Evolutionary conservation across 1,140 invertebrate species (phyloP), one percentile per base, ranked within the genome.

Genomic region (Leptinotarsa lineolata): DNA sequence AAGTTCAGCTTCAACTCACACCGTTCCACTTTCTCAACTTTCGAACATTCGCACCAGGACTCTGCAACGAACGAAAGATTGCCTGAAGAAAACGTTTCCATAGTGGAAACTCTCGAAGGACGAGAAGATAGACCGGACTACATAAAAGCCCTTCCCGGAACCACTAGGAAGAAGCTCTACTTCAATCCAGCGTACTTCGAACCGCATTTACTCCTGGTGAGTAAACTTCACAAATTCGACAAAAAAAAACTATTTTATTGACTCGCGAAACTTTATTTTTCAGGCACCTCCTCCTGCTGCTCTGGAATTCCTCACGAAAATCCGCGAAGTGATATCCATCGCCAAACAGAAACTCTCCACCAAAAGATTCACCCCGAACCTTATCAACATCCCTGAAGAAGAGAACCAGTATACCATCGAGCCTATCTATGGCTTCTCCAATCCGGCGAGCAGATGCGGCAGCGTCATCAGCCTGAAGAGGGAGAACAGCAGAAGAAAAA

Each of bases 181-280:
- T 95, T 96, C 77, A 95, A 95, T 84, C 94, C 94, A 2, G 92
- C 93, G 3, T 95, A 94, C 81, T 95, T 96, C 80, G 94, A 96
- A 81, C 92, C 92, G 58, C 93, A 95, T 80, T 81, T 95, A 24
- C 85, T 96, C 78, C 84, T 92, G 85, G 94, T 95, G 87, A 88
- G 88, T 20, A n/a, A 0, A 39, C 30, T 39, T 39, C 30, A 39
- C 30, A 39, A 2, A 30, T 30, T 30, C 2, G 30, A 6, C 8
- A 39, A 2, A 39, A 20, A 16, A 54, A 54, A 54, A 54, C 48
- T 54, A 54, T 54, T 54, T 54, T 16, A 54, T 54, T 54, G 11
- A n/a, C 2, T 39, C 63, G 22, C 0, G 63, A 20, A n/a, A 64
- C 22, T 24, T 1, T 6, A 22, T 75, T 76, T 88, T 87, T 20